Percentiles rank a stretch among this genome's conserved stretches.
phyloP scores from a whole-genome alignment of 53 echinoderm and acorn worm species.

The Apostichopus leukothele region DNA sequence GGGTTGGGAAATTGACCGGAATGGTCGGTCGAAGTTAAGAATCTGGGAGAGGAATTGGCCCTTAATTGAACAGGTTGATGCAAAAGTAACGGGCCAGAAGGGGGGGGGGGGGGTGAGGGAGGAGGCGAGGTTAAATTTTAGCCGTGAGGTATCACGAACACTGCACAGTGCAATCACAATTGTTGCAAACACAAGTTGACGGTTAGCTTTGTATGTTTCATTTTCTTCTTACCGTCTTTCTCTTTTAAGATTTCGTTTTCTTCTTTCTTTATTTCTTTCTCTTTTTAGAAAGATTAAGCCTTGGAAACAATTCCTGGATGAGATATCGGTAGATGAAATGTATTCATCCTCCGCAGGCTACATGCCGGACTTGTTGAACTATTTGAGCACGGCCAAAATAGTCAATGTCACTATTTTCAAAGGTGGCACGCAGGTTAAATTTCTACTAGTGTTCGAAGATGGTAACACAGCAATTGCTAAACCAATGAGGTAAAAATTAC shows the following conservation, averaged over 20 bases:
- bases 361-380: conserved; percentile 59
- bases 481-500: conserved; percentile 66
- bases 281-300: conserved; percentile 41
- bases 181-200: too few species aligned
- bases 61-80: too few species aligned
- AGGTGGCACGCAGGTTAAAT: conserved; percentile 78
- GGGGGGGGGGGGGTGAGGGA: too few species aligned
- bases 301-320: conserved; percentile 72
- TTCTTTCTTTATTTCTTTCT: not conserved
- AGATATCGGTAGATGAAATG: conserved; percentile 70
- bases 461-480: conserved; percentile 78
- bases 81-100: too few species aligned
- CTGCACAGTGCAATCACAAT: too few species aligned
- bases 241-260: conserved; percentile 1
- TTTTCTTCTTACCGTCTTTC: not conserved
- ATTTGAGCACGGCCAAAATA: conserved; percentile 54
- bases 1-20: too few species aligned
- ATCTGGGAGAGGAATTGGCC: too few species aligned
- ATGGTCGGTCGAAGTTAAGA: too few species aligned
- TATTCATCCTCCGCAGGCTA: conserved; percentile 61
- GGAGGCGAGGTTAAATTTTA: too few species aligned
- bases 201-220: too few species aligned
- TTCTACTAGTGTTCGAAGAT: conserved; percentile 65
- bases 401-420: conserved; percentile 54
- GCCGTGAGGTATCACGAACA: too few species aligned